phyloP scores from a whole-genome alignment of 2,888 invertebrate genomes.

The Myathropa florea region DNA sequence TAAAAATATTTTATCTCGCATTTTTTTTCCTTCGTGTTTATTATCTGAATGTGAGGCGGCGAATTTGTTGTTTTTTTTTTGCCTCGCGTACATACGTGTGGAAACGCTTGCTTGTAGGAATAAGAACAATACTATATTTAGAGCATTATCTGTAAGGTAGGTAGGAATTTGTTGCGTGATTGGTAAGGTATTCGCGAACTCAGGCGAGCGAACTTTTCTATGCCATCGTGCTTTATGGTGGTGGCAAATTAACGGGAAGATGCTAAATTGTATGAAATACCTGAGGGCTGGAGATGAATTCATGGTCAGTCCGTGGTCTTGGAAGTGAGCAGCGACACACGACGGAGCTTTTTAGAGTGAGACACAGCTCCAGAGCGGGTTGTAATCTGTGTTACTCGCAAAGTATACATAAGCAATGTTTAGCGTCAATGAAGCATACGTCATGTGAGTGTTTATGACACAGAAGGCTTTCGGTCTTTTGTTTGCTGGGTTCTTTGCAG shows the following conservation, averaged over 20 bases:
- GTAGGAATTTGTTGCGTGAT: background rate
- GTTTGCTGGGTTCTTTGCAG: too few species aligned
- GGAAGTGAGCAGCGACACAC: background rate
- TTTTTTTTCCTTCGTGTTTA: constrained; percentile 20
- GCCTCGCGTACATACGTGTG: background rate
- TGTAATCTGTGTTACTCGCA: background rate
- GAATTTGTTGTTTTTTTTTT: background rate
- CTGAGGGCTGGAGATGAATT: background rate
- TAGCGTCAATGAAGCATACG: background rate
- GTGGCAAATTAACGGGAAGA: background rate
- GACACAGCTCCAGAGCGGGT: background rate
- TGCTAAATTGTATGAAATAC: background rate
- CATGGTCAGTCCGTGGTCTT: background rate
- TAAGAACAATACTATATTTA: constrained; percentile 11
- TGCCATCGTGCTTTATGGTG: background rate
- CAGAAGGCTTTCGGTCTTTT: background rate
- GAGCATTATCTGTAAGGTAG: constrained; percentile 22
- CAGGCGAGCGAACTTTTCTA: background rate
- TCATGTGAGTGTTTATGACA: background rate
- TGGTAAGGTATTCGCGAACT: constrained; percentile 3
- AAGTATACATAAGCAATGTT: too few species aligned
- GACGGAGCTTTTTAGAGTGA: background rate
- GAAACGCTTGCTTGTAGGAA: background rate
- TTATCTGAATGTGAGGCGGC: constrained; percentile 24
- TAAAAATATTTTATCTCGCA: constrained; percentile 51